Conservation (phyloP, 2,797 vertebrate genomes). For the Syngnathus rostellatus region DNA sequence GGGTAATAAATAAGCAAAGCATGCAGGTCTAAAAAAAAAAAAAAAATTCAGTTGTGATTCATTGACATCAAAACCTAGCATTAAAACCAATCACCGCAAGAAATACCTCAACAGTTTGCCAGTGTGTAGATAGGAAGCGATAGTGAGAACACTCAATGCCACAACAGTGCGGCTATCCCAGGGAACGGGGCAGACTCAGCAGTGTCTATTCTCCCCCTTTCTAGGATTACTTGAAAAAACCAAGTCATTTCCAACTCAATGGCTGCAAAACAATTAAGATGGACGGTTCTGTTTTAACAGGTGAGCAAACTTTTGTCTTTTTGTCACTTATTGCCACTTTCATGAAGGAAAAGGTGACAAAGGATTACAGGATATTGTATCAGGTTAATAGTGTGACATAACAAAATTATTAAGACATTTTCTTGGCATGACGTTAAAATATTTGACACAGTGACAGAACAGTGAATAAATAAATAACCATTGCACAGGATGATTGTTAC, state of each 20-base stretch:
- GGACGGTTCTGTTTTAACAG: constrained; percentile 82
- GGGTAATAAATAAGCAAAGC: constrained; percentile 97
- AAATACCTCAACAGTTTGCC: constrained; percentile 99
- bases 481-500: constrained; percentile 68
- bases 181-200: constrained; percentile 99
- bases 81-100: constrained; percentile 99
- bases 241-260: constrained; percentile 99
- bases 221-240: constrained; percentile 99
- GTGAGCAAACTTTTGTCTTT: constrained; percentile 64
- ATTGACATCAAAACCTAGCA: constrained; percentile 85
- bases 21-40: constrained; percentile 89
- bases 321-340: constrained; percentile 73
- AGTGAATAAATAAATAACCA: constrained; percentile 58
- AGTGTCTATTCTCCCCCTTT: constrained; percentile 99
- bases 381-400: constrained; percentile 73
- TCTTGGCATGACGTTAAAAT: constrained; percentile 61
- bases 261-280: constrained; percentile 99
- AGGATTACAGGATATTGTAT: constrained; percentile 70
- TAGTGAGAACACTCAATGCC: constrained; percentile 99
- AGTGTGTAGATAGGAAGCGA: constrained; percentile 99
- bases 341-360: constrained; percentile 89
- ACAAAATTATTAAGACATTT: constrained; percentile 69
- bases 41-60: constrained; percentile 65
- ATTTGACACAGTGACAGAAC: constrained; percentile 65
- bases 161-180: constrained; percentile 99